Evolutionary conservation across 1,140 invertebrate genomes (phyloP).

Genomic region (Eueides isabella): DNA sequence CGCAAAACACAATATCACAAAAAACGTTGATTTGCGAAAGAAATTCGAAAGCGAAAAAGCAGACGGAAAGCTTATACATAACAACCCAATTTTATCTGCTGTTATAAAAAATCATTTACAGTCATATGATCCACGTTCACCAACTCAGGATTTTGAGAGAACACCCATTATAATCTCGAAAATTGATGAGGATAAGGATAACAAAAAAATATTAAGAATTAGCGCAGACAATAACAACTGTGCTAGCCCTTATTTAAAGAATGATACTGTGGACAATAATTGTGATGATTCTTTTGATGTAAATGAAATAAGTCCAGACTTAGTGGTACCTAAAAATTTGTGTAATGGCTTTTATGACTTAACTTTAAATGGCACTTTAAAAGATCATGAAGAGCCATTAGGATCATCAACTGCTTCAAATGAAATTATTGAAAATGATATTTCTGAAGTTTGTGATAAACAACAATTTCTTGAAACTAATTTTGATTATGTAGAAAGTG

Average conservation of each 20-base stretch:
- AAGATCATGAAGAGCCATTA: conserved; percentile 64
- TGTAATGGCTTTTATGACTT: conserved; percentile 68
- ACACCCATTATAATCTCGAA: conserved; percentile 69
- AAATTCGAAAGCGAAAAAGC: conserved; percentile 67
- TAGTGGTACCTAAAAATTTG: conserved; percentile 69
- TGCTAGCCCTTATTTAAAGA: conserved; percentile 60
- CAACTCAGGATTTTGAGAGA: conserved; percentile 73
- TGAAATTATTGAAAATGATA: conserved; percentile 67
- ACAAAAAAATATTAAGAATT: conserved; percentile 42
- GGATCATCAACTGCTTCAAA: conserved; percentile 72
- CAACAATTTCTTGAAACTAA: conserved; percentile 76
- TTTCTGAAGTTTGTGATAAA: conserved; percentile 49
- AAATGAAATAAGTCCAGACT: conserved; percentile 52
- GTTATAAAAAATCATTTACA: conserved; percentile 78
- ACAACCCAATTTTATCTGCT: conserved; percentile 74
- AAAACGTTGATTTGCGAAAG: conserved; percentile 73
- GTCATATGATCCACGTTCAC: conserved; percentile 74
- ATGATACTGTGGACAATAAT: conserved; percentile 50
- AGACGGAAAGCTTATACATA: conserved; percentile 71
- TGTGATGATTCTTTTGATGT: conserved; percentile 51
- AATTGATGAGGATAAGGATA: conserved; percentile 47
- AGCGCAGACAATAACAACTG: conserved; percentile 49
- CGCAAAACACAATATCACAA: conserved; percentile 74
- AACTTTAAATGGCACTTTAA: conserved; percentile 63
- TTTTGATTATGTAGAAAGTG: conserved; percentile 76